Conservation (phyloP, 2,888 invertebrate species). For the Acanthosepion lycidas region DNA sequence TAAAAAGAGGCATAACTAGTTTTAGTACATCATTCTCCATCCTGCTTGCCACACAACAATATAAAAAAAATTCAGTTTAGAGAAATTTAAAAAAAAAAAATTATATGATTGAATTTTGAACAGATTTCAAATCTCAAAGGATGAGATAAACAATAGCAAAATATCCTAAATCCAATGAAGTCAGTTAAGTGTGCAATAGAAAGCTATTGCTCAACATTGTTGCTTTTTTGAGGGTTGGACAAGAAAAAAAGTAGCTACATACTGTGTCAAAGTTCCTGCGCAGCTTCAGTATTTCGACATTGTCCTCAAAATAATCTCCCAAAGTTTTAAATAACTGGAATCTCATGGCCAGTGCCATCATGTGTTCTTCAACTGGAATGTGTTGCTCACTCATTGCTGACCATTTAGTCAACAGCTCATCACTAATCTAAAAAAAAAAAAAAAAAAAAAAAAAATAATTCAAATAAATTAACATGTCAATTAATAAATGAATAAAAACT, state of each 20-base stretch:
- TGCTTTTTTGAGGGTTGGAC: neutral
- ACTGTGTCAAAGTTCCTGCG: slow-evolving; percentile 68
- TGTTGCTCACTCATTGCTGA: slow-evolving; percentile 68
- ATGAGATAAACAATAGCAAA: no score
- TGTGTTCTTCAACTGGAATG: slow-evolving; percentile 69
- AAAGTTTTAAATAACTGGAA: slow-evolving; percentile 61
- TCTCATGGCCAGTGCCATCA: slow-evolving; percentile 69
- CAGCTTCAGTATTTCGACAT: slow-evolving; percentile 67
- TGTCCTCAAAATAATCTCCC: slow-evolving; percentile 67
- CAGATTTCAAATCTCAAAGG: no score
- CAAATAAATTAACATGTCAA: neutral
- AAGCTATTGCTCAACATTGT: neutral
- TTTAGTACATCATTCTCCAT: no score
- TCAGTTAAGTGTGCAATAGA: neutral
- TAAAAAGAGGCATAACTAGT: no score
- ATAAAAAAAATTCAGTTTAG: no score
- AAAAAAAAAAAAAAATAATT: neutral
- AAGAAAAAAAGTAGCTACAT: slow-evolving; percentile 51
- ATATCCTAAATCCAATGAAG: neutral
- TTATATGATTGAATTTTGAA: no score
- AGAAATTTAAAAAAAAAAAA: no score
- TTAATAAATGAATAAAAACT: neutral
- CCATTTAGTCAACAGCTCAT: slow-evolving; percentile 68
- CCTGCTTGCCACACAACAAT: no score
- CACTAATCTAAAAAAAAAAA: slow-evolving; percentile 61